A percentile compares a stretch with the other conserved stretches of the same genome.
phyloP scores from a whole-genome alignment of 1,140 invertebrate genomes.

The Hylyphantes graminicola region DNA sequence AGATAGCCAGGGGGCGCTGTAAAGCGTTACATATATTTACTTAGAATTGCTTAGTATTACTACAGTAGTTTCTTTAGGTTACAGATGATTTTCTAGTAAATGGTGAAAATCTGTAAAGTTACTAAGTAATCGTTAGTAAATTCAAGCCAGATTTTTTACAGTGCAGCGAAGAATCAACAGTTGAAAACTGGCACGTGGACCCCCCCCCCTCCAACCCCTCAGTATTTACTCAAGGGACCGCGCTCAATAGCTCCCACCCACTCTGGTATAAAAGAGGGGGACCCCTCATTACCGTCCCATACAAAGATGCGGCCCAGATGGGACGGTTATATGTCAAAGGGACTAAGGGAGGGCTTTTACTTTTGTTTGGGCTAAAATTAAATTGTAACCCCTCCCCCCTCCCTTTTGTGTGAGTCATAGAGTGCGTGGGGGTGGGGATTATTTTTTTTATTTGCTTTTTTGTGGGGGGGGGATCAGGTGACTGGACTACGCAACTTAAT shows the following conservation, averaged over 20 bases:
- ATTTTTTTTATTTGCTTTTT: slow-evolving; percentile 16
- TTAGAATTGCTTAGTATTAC: too few relatives aligned
- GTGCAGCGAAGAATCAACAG: too few relatives aligned
- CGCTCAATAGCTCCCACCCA: not conserved
- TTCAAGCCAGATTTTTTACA: too few relatives aligned
- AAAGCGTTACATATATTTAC: too few relatives aligned
- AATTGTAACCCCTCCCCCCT: slow-evolving; percentile 11
- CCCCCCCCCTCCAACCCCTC: not conserved
- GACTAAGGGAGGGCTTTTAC: slow-evolving; percentile 15
- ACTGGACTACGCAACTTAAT: too few relatives aligned
- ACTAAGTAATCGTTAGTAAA: too few relatives aligned
- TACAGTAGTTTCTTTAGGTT: too few relatives aligned
- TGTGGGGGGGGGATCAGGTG: too few relatives aligned
- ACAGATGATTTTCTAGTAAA: too few relatives aligned
- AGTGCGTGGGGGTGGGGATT: slow-evolving; percentile 15
- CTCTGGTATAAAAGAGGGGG: slow-evolving; percentile 10
- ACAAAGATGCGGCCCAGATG: slow-evolving; percentile 22
- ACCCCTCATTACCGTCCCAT: slow-evolving; percentile 37
- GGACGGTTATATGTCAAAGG: not conserved
- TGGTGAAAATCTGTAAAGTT: too few relatives aligned
- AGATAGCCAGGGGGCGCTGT: too few relatives aligned
- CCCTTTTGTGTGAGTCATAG: not conserved
- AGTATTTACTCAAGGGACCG: slow-evolving; percentile 13
- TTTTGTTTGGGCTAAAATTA: slow-evolving; percentile 46
- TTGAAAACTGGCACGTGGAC: not conserved